Evolutionary conservation across 92 coral and sea anemone genomes (phyloP).

Genomic region (Actinernus sp.): DNA sequence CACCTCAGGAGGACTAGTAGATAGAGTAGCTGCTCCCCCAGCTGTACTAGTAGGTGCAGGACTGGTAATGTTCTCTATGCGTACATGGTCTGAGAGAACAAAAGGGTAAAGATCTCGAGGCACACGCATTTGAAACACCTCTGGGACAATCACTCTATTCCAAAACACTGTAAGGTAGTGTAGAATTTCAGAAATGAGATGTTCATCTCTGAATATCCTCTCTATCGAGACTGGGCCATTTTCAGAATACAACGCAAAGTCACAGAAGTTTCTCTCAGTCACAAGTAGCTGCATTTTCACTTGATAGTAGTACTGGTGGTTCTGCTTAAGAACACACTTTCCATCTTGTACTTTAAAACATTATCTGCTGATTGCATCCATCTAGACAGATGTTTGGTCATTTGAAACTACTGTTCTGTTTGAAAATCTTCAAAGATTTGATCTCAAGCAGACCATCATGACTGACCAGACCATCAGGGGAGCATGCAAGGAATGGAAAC

Average conservation of each 20-base stretch:
- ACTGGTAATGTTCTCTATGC: too few species aligned
- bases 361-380: constrained; percentile 37
- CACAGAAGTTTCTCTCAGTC: constrained; percentile 45
- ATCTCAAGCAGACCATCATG: constrained; percentile 47
- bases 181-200: constrained; percentile 47
- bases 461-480: constrained; percentile 55
- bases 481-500: constrained; percentile 30
- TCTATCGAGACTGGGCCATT: constrained; percentile 42
- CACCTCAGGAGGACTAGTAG: too few species aligned
- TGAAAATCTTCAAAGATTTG: constrained; percentile 41
- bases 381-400: constrained; percentile 9
- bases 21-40: too few species aligned
- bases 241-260: constrained; percentile 38
- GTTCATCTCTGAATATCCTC: constrained; percentile 58
- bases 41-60: too few species aligned
- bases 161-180: constrained; percentile 46
- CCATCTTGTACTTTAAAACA: constrained; percentile 41
- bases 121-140: constrained; percentile 59
- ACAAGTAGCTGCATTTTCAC: constrained; percentile 31
- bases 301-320: constrained; percentile 39
- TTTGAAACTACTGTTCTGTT: constrained; percentile 32
- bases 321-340: constrained; percentile 29
- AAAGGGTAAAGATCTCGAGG: constrained; percentile 40
- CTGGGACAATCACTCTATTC: constrained; percentile 46
- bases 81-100: too few species aligned